A percentile compares a stretch with the other conserved stretches of the same genome.
Evolutionary conservation across 1,140 invertebrate genomes (phyloP).

Genomic region (Chionoecetes opilio): DNA sequence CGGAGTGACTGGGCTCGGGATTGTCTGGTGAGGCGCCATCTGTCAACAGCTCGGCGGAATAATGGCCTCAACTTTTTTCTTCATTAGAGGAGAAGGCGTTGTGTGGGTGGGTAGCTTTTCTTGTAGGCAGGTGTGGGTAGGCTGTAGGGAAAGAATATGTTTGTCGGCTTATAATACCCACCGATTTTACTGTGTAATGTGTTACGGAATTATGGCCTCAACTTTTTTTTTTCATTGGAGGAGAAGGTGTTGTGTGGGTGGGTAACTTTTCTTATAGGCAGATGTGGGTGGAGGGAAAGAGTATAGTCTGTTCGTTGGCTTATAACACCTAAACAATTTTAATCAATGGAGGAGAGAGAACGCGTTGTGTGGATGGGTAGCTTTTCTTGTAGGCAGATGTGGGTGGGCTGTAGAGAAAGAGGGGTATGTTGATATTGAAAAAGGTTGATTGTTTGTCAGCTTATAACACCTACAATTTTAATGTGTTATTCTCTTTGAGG

Average conservation of each 20-base stretch:
- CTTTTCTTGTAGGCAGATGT: too few species aligned
- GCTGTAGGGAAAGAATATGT: too few species aligned
- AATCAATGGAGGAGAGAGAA: neutral
- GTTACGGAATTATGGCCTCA: neutral
- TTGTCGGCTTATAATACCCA: too few species aligned
- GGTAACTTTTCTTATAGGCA: neutral
- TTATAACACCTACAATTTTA: neutral
- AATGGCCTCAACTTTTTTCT: neutral
- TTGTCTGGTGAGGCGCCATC: neutral
- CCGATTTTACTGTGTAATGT: too few species aligned
- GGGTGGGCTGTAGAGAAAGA: too few species aligned
- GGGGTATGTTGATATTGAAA: too few species aligned
- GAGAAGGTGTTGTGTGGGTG: neutral
- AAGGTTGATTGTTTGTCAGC: neutral
- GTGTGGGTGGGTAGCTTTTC: neutral
- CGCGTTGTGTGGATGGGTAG: neutral
- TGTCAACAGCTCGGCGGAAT: neutral
- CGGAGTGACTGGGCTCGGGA: neutral
- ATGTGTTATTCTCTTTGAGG: conserved; percentile 8
- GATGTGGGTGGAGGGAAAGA: too few species aligned
- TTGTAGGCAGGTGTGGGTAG: too few species aligned
- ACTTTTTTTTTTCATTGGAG: neutral
- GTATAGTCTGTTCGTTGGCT: too few species aligned
- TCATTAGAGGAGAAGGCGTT: neutral
- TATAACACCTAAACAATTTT: too few species aligned